Conservation (phyloP, 2,888 invertebrate genomes). For the Boloria selene region DNA sequence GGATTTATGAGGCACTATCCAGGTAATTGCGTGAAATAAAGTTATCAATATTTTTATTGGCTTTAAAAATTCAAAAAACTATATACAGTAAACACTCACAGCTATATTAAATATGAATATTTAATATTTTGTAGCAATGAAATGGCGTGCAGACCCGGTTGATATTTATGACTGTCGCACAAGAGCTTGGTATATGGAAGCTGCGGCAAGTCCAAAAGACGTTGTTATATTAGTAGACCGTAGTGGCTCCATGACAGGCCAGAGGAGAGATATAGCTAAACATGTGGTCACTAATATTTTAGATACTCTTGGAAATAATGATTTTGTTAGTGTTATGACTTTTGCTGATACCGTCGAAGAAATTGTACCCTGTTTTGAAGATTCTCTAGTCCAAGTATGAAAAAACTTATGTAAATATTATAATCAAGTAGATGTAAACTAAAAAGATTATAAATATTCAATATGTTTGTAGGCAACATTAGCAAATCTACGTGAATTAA, state of each 20-base stretch:
- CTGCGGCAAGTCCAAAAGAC: constrained; percentile 98
- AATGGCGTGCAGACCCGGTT: constrained; percentile 90
- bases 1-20: constrained; percentile 99
- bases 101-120: neutral
- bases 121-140: constrained; percentile 81
- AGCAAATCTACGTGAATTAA: constrained; percentile 91
- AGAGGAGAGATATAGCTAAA: constrained; percentile 93
- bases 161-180: constrained; percentile 98
- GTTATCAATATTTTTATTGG: too few relatives aligned
- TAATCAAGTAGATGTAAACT: neutral
- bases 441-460: neutral
- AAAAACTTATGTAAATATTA: neutral
- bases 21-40: constrained; percentile 74
- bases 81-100: too few relatives aligned
- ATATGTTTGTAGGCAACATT: constrained; percentile 86
- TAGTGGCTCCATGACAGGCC: constrained; percentile 96
- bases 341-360: constrained; percentile 92
- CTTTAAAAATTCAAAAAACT: too few relatives aligned
- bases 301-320: constrained; percentile 98
- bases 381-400: constrained; percentile 92
- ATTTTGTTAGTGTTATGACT: constrained; percentile 97
- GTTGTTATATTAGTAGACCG: constrained; percentile 92
- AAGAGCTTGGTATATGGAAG: constrained; percentile 98
- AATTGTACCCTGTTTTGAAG: constrained; percentile 94
- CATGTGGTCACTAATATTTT: constrained; percentile 94